Evolutionary conservation across 2,888 invertebrate species (phyloP).

Genomic region (Norana najaformis): DNA sequence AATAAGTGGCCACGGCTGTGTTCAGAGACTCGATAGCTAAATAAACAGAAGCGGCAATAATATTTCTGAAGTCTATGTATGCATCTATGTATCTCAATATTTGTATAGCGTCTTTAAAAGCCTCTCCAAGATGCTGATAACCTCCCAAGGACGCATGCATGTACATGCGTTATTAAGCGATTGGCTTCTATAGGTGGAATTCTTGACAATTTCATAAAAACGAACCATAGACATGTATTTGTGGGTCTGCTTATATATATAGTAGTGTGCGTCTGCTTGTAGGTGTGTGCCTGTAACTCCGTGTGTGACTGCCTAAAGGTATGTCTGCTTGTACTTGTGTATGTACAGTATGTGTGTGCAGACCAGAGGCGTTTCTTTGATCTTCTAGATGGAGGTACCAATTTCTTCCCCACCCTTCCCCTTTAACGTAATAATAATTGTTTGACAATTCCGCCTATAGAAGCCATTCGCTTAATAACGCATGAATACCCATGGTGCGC

Average conservation of each 20-base stretch:
- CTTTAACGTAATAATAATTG: neutral
- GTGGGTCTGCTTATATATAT: neutral
- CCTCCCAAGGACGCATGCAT: neutral
- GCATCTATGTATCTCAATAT: neutral
- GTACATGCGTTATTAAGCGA: neutral
- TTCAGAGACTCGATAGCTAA: no score
- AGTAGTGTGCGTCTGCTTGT: neutral
- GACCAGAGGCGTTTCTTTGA: no score
- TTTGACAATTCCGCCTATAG: neutral
- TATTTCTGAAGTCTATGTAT: neutral
- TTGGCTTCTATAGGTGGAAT: neutral
- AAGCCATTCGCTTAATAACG: no score
- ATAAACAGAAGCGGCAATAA: neutral
- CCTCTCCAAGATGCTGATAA: neutral
- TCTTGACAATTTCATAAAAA: neutral
- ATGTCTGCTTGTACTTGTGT: no score
- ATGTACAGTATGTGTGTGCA: no score
- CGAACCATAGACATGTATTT: neutral
- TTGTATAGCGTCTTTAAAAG: neutral
- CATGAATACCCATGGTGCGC: no score
- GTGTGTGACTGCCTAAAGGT: neutral
- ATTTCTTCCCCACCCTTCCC: neutral
- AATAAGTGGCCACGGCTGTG: neutral
- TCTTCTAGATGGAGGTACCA: no score
- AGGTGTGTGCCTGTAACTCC: neutral